Base-by-base conservation (phyloP, 2,113 vertebrate species). In the Lagopus muta region DNA sequence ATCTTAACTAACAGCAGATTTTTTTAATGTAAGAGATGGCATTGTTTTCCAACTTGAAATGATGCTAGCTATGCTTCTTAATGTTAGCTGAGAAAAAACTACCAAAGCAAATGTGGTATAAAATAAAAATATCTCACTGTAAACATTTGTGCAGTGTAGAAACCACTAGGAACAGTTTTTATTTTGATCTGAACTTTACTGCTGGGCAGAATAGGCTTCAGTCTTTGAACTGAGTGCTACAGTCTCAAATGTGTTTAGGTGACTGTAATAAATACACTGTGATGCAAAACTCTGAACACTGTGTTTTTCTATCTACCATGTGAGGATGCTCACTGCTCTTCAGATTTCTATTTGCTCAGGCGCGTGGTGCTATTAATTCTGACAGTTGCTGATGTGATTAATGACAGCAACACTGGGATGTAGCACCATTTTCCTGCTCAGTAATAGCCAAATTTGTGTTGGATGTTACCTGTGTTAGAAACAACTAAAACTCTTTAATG, bases 401-500 rank as follows among this genome's bases (percentile, higher is more conserved):
- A 60, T 92, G 90, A 69, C 30, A 24, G 69, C 30, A 75, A 6
- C 8, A 1, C 6, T 50, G 45, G 50, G 73, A 71, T 79, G 45
- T 57, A 5, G 1, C 43, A 48, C 81, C 36, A 15, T 94, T 48
- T 92, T 87, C 48, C 54, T 92, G 80, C 61, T 94, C 43, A 30
- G 66, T 70, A 90, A 54, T 28, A 86, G 21, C 34, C 48, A 83
- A 54, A 55, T 91, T 80, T 88, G 21, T 70, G 9, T 54, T 1
- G 6, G 47, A 50, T 83, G 65, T 78, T 88, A 34, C 64, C 61
- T 83, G 57, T 81, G 70, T 89, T 89, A 58, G 77, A 84, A 90
- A 60, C 88, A 88, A 32, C 73, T 91, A 67, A 81, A 40, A 34
- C 36, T 73, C 52, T 86, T 61, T 92, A 84, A 90, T 94, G 83